Evolutionary conservation across 2,888 invertebrate genomes (phyloP).

Genomic region (Alcis repandata): DNA sequence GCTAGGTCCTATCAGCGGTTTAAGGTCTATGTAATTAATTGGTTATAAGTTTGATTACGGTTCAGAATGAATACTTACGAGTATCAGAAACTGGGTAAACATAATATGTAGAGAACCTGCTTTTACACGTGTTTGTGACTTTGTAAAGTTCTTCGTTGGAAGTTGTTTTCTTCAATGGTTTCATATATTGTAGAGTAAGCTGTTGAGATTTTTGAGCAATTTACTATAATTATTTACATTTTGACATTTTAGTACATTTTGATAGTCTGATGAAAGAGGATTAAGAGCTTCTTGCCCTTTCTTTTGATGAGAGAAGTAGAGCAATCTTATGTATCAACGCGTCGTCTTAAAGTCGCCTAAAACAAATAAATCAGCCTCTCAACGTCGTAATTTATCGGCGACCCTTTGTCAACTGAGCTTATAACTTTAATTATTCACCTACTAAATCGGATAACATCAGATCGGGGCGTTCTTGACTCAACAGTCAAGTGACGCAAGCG

Average conservation of each 20-base stretch:
- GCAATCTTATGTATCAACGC: neutral
- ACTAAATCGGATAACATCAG: constrained; percentile 29
- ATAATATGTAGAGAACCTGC: no score
- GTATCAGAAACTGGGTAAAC: no score
- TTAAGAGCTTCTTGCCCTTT: no score
- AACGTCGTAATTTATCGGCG: constrained; percentile 6
- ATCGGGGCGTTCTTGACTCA: constrained; percentile 43
- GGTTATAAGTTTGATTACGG: neutral
- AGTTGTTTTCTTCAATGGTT: no score
- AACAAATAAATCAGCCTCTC: neutral
- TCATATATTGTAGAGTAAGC: no score
- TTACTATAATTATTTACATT: no score
- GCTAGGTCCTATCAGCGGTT: constrained; percentile 14
- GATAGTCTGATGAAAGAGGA: no score
- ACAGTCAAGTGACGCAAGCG: constrained; percentile 67
- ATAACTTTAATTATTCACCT: constrained; percentile 5
- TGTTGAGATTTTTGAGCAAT: no score
- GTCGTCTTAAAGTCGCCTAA: neutral
- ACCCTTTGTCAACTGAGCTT: constrained; percentile 13
- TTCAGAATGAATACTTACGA: neutral
- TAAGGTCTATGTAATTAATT: constrained; percentile 14
- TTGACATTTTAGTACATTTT: no score
- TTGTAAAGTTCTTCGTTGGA: no score
- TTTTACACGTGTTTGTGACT: no score
- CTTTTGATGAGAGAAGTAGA: no score